Evolutionary conservation across 2,888 invertebrate species (phyloP), one percentile per base, ranked within the genome.

Genomic region (Homarus gammarus): DNA sequence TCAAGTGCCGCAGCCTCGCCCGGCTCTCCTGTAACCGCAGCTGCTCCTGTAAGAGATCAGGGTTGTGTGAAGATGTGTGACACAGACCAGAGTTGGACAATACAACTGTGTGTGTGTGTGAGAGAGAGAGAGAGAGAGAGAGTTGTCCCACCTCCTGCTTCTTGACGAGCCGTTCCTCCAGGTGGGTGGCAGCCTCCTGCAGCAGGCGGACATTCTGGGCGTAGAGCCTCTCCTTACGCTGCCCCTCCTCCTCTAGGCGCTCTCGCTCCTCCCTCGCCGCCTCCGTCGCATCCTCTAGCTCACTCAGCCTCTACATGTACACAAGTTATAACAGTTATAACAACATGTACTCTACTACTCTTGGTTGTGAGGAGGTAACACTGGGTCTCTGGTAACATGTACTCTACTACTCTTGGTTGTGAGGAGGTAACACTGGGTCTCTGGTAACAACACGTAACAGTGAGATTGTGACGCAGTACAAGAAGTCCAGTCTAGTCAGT

Each of bases 21-120:
- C 85, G 84, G 31, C 82, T 68, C 72, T 89, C 89, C 84, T 89
- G 89, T 6, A 89, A 75, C 1, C 81, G 84, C n/a, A 85, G 73
- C 78, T 85, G 85, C 36, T 89, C 89, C 89, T 89, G 89, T 12
- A 51, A 44, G 15, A 70, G 2, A 40, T 18, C 56, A 44, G 44
- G 44, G 12, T 44, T 5, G 44, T 44, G 44, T 44, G 44, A 44
- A 12, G 44, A 12, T 44, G 44, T 44, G 44, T 12, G 18, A 56
- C 56, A 56, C 56, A 56, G 56, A 3, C 56, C 18, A 49, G 0
- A 44, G 0, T 12, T 49, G n/a, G n/a, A 5, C 22, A 56, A 5
- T 56, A 22, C 22, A 18, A 22, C 12, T 56, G 56, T n/a, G 31
- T 64, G n/a, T 44, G 27, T 22, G 5, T 27, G 1, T 27, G 27